Conservation (phyloP, 1,140 invertebrate genomes). For the Maniola jurtina region DNA sequence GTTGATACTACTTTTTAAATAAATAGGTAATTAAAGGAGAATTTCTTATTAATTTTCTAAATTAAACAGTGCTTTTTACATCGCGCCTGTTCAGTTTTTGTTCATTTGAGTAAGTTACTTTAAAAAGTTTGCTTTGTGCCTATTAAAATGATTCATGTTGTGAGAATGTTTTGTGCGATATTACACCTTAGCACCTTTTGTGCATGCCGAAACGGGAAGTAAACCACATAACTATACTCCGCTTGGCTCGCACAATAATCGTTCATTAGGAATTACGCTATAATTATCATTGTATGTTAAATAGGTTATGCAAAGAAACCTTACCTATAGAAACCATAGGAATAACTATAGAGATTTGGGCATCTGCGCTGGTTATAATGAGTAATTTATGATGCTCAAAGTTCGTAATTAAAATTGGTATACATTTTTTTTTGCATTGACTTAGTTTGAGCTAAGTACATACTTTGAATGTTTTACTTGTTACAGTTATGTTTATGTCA, state of each 20-base stretch:
- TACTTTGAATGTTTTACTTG: no score
- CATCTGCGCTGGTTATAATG: neutral
- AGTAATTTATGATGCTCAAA: neutral
- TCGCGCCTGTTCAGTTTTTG: slow-evolving; percentile 17
- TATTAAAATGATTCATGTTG: slow-evolving; percentile 65
- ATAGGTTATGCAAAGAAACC: slow-evolving; percentile 48
- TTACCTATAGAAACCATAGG: slow-evolving; percentile 23
- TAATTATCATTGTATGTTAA: slow-evolving; percentile 19
- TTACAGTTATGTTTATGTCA: no score
- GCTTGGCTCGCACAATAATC: slow-evolving; percentile 22
- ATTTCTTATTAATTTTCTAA: slow-evolving; percentile 46
- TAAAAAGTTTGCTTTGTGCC: slow-evolving; percentile 33
- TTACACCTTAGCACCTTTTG: slow-evolving; percentile 53
- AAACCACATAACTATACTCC: slow-evolving; percentile 35
- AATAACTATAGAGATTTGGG: slow-evolving; percentile 14
- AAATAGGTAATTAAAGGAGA: slow-evolving; percentile 47
- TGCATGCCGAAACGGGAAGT: slow-evolving; percentile 53
- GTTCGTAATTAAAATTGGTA: neutral
- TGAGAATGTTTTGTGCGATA: slow-evolving; percentile 64
- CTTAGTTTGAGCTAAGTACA: no score
- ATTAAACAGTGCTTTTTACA: slow-evolving; percentile 44
- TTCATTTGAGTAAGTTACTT: slow-evolving; percentile 18
- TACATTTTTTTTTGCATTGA: neutral
- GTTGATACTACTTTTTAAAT: slow-evolving; percentile 66
- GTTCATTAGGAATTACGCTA: slow-evolving; percentile 26